A percentile compares a stretch with the other conserved stretches of the same genome.
phyloP scores from a whole-genome alignment of 2,888 invertebrate species.

The Beris morrisii region DNA sequence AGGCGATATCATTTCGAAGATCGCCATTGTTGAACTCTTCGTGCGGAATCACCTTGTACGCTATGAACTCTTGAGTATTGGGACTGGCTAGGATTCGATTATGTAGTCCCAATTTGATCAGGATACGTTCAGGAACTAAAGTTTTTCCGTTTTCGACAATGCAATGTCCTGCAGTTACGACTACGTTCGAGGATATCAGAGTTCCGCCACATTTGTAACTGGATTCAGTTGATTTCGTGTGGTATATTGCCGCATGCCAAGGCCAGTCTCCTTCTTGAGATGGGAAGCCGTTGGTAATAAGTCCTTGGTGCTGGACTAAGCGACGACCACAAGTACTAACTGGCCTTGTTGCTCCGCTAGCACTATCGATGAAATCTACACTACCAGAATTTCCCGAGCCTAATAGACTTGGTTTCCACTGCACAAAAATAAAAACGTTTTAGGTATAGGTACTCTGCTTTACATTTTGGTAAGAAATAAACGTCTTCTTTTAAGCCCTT shows the following conservation, averaged over 20 bases:
- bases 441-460: too few relatives aligned
- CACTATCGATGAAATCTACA: constrained; percentile 8
- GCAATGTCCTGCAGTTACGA: constrained; percentile 52
- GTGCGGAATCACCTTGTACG: constrained; percentile 31
- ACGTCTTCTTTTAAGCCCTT: too few relatives aligned
- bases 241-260: constrained; percentile 55
- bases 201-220: constrained; percentile 55
- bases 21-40: constrained; percentile 21
- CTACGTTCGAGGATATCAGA: constrained; percentile 48
- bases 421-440: background rate
- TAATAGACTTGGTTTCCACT: constrained; percentile 24
- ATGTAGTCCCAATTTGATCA: constrained; percentile 52
- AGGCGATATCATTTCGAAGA: constrained; percentile 49
- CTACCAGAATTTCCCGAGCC: constrained; percentile 13
- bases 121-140: constrained; percentile 48
- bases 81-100: constrained; percentile 50
- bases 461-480: too few relatives aligned
- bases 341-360: too few relatives aligned
- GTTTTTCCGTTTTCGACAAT: constrained; percentile 45
- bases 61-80: constrained; percentile 48
- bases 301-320: constrained; percentile 36
- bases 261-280: constrained; percentile 57
- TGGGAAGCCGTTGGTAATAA: constrained; percentile 51
- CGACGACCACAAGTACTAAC: constrained; percentile 31
- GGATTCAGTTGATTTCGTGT: constrained; percentile 8